These are phyloP conservation scores for Matsumyia berberina DNA, from an alignment of 2,888 invertebrate genomes.

Conservation along the genomic window DNA sequence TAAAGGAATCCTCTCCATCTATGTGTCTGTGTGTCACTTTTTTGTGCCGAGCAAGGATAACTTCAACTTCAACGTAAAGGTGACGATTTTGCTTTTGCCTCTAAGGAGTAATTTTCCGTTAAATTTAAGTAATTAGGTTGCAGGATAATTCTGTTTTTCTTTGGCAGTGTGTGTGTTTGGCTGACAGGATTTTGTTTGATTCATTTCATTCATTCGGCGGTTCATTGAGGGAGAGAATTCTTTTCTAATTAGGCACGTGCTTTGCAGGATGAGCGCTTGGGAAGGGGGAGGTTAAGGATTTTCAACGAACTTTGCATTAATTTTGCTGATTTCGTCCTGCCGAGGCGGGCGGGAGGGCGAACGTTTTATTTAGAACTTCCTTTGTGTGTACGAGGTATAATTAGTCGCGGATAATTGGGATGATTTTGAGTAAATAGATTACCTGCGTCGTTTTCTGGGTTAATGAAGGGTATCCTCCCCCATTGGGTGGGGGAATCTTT, in stretches of 20 bases:
- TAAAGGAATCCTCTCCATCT: conserved; percentile 51
- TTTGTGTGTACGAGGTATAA: conserved; percentile 39
- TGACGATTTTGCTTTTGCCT: conserved; percentile 51
- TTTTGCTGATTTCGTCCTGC: conserved; percentile 3
- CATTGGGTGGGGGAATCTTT: conserved; percentile 16
- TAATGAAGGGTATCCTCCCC: conserved; percentile 39
- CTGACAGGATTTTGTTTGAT: conserved; percentile 41
- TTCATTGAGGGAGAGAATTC: conserved; percentile 44
- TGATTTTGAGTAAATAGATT: conserved; percentile 53
- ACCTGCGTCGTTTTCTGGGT: conserved; percentile 24
- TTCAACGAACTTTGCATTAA: conserved; percentile 29
- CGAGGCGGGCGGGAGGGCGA: not conserved
- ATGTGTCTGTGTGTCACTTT: not conserved
- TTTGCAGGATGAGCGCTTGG: conserved; percentile 31
- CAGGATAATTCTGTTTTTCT: conserved; percentile 35
- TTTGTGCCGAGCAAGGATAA: conserved; percentile 13
- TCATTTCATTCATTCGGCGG: conserved; percentile 61
- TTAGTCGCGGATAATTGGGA: conserved; percentile 62
- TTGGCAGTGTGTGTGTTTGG: conserved; percentile 10
- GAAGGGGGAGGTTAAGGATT: conserved; percentile 25
- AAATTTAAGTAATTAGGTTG: conserved; percentile 72
- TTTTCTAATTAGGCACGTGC: conserved; percentile 73
- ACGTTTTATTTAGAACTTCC: not conserved
- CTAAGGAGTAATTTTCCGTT: conserved; percentile 66
- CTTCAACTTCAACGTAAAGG: conserved; percentile 15